Evolutionary conservation across 2,888 invertebrate species (phyloP), one percentile per base, ranked within the genome.

Genomic region (Laothoe populi): DNA sequence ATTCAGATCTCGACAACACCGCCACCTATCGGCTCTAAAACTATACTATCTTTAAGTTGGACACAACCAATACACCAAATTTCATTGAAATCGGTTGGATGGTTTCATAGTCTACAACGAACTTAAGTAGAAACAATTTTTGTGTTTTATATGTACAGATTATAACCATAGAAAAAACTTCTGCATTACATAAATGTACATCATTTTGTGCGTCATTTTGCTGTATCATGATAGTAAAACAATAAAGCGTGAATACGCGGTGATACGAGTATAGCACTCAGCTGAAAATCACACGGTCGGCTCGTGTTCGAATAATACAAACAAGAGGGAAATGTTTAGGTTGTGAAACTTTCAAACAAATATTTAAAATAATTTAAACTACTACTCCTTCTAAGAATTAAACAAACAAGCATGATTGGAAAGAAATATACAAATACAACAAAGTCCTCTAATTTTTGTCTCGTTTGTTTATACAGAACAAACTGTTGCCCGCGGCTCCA

Each of bases 261-360:
- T 35, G 35, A 53, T 53, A 53, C 19, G 19, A 19, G 10, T 8
- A 11, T 11, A 19, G 35, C 35, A 53, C 8, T 53, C 53, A 35
- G 53, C 31, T 35, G 35, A 31, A 19, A 53, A 53, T 53, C 53
- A 53, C 53, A 53, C 31, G 35, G 31, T 31, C 19, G 35, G 11
- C 53, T 53, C 53, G 21, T 53, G 53, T 53, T 31, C 35, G 1
- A 19, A 19, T 35, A 35, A 53, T 19, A 35, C 19, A 19, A 31
- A 19, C 19, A 19, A 19, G 2, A 42, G 16, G 31, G 11, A 53
- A 53, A 19, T 53, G 4, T 53, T 35, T 53, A 53, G n/a, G 31
- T 53, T 35, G 35, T 53, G 35, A 31, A 48, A 26, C 19, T 35
- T 31, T 10, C 31, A 53, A 16, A 31, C 16, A 35, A 31, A 53